A percentile compares a stretch with the other conserved stretches of the same genome.
phyloP scores from a whole-genome alignment of 2,113 vertebrate species.

The Pica pica region DNA sequence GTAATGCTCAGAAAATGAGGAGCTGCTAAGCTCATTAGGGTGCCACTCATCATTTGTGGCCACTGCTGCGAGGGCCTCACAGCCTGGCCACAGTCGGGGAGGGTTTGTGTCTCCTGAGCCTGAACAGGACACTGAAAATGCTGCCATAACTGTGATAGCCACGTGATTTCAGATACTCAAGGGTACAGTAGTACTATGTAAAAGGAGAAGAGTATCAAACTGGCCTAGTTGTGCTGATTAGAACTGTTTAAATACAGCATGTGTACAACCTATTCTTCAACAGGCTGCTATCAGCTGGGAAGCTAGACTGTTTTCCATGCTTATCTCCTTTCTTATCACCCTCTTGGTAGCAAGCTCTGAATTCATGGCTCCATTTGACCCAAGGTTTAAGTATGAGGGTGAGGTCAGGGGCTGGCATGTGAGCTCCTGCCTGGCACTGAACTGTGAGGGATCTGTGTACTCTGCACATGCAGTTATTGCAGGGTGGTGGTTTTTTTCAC shows the following conservation, averaged over 20 bases:
- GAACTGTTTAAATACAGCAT: constrained; percentile 29
- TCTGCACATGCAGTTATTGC: background rate
- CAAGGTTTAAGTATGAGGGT: background rate
- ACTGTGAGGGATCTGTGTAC: background rate
- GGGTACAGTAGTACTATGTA: background rate
- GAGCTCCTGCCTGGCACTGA: background rate
- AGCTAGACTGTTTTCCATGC: background rate
- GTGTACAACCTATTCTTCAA: constrained; percentile 3
- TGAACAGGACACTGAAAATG: background rate
- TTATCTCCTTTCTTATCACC: background rate
- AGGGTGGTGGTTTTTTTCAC: background rate
- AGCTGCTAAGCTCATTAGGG: constrained; percentile 8
- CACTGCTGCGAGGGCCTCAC: background rate
- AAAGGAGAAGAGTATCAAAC: background rate
- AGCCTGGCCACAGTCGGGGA: background rate
- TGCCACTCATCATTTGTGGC: background rate
- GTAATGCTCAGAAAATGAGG: background rate
- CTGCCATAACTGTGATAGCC: background rate
- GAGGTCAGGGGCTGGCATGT: background rate
- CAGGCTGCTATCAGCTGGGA: background rate
- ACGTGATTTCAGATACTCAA: background rate
- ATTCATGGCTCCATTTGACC: background rate
- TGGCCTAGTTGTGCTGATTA: constrained; percentile 19
- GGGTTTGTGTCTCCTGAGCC: background rate
- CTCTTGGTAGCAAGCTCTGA: background rate